Evolutionary conservation across 2,888 invertebrate genomes (phyloP).

Genomic region (Hypena proboscidalis): DNA sequence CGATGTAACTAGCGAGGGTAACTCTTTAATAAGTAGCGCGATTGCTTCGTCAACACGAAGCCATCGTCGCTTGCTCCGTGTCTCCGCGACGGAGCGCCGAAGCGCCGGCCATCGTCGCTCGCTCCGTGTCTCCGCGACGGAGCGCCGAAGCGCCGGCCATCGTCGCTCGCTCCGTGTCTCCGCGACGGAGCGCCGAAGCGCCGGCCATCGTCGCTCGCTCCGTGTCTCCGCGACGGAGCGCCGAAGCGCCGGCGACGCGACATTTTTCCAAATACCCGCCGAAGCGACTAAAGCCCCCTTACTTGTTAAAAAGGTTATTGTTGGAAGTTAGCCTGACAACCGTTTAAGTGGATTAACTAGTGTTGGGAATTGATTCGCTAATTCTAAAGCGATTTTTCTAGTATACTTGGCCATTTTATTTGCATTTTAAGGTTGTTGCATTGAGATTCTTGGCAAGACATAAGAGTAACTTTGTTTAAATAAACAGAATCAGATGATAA

Average conservation of each 20-base stretch:
- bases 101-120: slow-evolving; percentile 10
- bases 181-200: no score
- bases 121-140: no score
- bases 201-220: no score
- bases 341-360: slow-evolving; percentile 8
- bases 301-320: slow-evolving; percentile 20
- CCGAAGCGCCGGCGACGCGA: slow-evolving; percentile 6
- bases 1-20: slow-evolving; percentile 13
- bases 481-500: no score
- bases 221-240: no score
- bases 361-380: slow-evolving; percentile 10
- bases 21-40: slow-evolving; percentile 20
- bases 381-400: slow-evolving; percentile 4
- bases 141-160: no score
- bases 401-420: background rate
- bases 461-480: no score
- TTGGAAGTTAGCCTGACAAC: slow-evolving; percentile 12
- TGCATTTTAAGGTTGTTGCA: no score
- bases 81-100: no score
- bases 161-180: no score
- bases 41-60: slow-evolving; percentile 34
- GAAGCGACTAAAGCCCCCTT: slow-evolving; percentile 12
- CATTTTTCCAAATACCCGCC: slow-evolving; percentile 8
- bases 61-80: slow-evolving; percentile 4
- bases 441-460: no score